Conservation (phyloP, 2,888 invertebrate species). For the Spilarctia lutea region DNA sequence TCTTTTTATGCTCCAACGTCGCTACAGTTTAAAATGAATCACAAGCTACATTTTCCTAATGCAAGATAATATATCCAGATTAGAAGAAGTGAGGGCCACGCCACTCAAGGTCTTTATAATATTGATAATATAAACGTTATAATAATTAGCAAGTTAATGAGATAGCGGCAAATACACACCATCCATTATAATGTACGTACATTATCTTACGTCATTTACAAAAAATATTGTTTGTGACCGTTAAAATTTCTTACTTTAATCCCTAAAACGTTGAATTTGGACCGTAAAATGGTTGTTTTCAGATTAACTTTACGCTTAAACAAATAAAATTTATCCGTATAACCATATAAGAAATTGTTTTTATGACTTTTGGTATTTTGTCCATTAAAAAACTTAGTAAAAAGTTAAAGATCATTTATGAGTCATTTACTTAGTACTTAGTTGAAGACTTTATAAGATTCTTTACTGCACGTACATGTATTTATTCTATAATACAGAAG, state of each 20-base stretch:
- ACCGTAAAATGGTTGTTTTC: conserved; percentile 31
- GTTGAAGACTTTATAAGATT: neutral
- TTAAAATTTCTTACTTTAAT: conserved; percentile 30
- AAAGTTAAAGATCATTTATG: neutral
- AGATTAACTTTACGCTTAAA: conserved; percentile 36
- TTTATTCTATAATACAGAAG: conserved; percentile 5
- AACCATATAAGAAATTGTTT: neutral
- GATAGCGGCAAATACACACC: neutral
- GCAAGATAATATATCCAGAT: conserved; percentile 57
- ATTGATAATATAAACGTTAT: neutral
- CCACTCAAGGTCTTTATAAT: neutral
- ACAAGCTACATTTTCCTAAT: neutral
- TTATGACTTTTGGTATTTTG: no score
- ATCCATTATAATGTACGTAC: neutral
- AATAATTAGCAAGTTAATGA: conserved; percentile 2
- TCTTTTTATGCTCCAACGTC: neutral
- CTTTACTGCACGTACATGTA: neutral
- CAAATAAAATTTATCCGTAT: conserved; percentile 25
- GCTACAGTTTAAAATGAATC: neutral
- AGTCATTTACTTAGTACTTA: neutral
- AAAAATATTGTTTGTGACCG: conserved; percentile 27
- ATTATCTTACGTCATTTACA: conserved; percentile 7
- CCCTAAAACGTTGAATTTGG: conserved; percentile 27
- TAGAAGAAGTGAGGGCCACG: conserved; percentile 29
- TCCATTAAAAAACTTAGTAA: no score